phyloP scores from a whole-genome alignment of 1,140 invertebrate species.

The Goniozus legneri region DNA sequence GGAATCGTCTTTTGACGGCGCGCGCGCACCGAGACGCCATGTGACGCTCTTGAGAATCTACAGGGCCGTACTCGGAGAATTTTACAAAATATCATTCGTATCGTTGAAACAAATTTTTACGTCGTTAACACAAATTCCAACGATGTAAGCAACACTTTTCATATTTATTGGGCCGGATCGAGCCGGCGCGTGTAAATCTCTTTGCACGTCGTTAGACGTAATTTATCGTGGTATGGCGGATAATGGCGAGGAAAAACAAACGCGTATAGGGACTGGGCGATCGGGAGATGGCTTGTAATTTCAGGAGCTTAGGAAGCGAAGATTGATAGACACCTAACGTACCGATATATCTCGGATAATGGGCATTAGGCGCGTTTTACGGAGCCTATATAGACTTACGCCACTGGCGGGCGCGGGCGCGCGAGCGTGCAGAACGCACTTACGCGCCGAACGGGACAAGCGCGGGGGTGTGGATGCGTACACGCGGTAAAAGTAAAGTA shows the following conservation, averaged over 20 bases:
- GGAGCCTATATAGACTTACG: no score
- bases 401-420: slow-evolving; percentile 1
- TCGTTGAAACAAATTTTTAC: no score
- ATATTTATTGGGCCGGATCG: no score
- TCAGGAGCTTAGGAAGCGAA: not conserved
- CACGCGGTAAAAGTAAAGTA: slow-evolving; percentile 29
- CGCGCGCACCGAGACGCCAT: no score
- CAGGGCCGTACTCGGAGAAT: no score
- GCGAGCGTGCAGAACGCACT: slow-evolving; percentile 8
- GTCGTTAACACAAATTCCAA: no score
- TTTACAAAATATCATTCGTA: no score
- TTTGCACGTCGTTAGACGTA: not conserved
- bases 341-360: not conserved
- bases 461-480: slow-evolving; percentile 24
- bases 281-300: not conserved
- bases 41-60: no score
- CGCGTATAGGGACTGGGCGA: not conserved
- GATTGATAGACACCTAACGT: not conserved
- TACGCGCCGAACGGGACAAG: slow-evolving; percentile 18
- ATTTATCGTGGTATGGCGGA: not conserved
- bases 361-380: not conserved
- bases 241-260: not conserved
- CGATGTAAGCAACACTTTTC: no score
- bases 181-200: no score
- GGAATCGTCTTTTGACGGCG: no score